These are phyloP conservation scores for Chrysina gloriosa DNA, from an alignment of 2,888 invertebrate species.

Conservation along the genomic window DNA sequence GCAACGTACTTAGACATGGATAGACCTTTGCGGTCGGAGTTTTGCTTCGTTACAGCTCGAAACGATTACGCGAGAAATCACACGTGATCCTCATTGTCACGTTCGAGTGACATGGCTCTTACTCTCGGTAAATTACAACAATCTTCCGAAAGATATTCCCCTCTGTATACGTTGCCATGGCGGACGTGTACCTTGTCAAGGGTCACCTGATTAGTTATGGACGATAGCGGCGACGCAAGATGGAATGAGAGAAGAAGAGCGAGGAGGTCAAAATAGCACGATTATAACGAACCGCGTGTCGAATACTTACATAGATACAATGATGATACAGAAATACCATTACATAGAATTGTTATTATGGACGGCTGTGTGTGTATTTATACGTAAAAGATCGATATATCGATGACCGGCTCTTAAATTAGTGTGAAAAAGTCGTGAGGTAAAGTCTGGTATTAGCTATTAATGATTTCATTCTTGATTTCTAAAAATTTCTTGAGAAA, in stretches of 20 bases:
- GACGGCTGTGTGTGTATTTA: no score
- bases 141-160: constrained; percentile 47
- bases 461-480: no score
- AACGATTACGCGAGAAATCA: constrained; percentile 49
- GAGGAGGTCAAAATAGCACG: constrained; percentile 57
- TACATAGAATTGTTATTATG: constrained; percentile 36
- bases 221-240: constrained; percentile 47
- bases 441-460: no score
- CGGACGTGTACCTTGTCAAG: constrained; percentile 62
- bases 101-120: constrained; percentile 61
- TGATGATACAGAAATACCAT: constrained; percentile 41
- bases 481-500: no score
- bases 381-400: no score
- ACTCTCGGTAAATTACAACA: constrained; percentile 59
- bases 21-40: no score
- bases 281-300: constrained; percentile 59
- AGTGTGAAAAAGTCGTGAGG: no score
- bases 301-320: constrained; percentile 44
- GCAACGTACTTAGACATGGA: no score
- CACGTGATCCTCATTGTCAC: constrained; percentile 61
- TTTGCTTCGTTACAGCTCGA: constrained; percentile 38
- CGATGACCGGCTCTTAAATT: no score
- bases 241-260: background rate
- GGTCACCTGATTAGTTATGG: constrained; percentile 62
- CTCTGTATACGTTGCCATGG: background rate